Conservation (phyloP, 2,113 vertebrate genomes). For the Phylloscopus trochilus region DNA sequence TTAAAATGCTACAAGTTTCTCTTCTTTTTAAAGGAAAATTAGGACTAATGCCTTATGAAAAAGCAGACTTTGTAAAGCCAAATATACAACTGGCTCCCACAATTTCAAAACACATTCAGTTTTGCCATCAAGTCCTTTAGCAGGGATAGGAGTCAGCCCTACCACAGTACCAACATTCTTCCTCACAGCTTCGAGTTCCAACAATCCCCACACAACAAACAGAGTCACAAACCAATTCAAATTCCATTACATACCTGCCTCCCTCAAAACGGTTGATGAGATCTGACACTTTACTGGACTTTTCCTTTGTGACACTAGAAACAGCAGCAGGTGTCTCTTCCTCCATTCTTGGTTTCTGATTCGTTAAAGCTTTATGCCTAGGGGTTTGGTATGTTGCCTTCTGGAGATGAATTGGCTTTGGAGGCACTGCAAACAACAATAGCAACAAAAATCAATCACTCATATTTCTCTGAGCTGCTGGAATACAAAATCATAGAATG, state of each 20-base stretch:
- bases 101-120: background rate
- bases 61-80: background rate
- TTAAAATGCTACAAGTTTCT: background rate
- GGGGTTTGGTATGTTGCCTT: conserved; percentile 71
- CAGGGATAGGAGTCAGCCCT: background rate
- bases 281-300: conserved; percentile 87
- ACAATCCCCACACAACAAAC: background rate
- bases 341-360: conserved; percentile 81
- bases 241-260: conserved; percentile 80
- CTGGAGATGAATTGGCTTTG: conserved; percentile 89
- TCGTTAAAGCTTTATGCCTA: conserved; percentile 73
- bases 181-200: background rate
- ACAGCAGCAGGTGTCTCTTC: conserved; percentile 66
- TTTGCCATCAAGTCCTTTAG: background rate
- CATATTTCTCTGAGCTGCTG: background rate
- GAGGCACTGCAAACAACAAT: conserved; percentile 83
- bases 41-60: background rate
- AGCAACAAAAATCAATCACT: background rate
- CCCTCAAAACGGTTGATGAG: conserved; percentile 96
- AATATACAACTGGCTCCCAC: background rate
- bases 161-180: fast-evolving
- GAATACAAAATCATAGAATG: background rate
- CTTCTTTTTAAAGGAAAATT: background rate
- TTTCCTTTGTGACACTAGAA: conserved; percentile 74
- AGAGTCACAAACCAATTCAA: background rate